Percentiles rank a stretch among this genome's conserved stretches.
Conservation (phyloP, 2,797 vertebrate genomes). For the Amblyopsis hoosieri region DNA sequence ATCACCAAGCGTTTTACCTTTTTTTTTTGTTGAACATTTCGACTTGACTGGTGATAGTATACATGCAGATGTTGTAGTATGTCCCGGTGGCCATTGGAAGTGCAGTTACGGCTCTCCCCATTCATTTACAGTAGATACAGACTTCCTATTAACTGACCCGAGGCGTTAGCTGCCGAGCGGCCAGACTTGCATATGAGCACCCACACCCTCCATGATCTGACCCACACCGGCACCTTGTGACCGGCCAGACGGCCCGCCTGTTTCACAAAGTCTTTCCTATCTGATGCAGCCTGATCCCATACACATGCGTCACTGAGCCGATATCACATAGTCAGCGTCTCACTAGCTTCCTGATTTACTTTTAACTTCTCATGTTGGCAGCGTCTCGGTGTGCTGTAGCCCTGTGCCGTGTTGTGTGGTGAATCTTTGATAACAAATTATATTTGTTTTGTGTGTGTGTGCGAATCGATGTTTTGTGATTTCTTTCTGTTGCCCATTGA, state of each 20-base stretch:
- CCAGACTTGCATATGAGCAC: neutral
- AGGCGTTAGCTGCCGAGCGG: no score
- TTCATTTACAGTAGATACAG: no score
- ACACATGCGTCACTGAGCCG: slow-evolving; percentile 78
- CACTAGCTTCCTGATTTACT: slow-evolving; percentile 79
- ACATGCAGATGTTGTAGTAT: neutral
- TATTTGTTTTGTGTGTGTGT: no score
- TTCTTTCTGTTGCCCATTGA: no score
- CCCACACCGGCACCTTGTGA: slow-evolving; percentile 76
- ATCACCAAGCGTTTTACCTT: no score
- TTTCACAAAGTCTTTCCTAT: slow-evolving; percentile 81
- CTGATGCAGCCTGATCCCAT: slow-evolving; percentile 68
- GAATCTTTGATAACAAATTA: no score
- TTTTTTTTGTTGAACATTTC: no score
- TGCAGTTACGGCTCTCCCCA: no score
- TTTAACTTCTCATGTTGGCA: slow-evolving; percentile 56
- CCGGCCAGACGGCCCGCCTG: slow-evolving; percentile 73
- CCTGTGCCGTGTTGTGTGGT: neutral
- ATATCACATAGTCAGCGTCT: slow-evolving; percentile 80
- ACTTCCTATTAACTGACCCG: no score
- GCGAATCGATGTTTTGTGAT: no score
- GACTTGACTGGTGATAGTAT: no score
- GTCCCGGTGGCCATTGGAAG: neutral
- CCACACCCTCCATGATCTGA: slow-evolving; percentile 44
- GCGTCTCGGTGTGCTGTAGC: slow-evolving; percentile 12